Conservation (phyloP, 2,888 invertebrate species). For the Ectemnius lituratus region DNA sequence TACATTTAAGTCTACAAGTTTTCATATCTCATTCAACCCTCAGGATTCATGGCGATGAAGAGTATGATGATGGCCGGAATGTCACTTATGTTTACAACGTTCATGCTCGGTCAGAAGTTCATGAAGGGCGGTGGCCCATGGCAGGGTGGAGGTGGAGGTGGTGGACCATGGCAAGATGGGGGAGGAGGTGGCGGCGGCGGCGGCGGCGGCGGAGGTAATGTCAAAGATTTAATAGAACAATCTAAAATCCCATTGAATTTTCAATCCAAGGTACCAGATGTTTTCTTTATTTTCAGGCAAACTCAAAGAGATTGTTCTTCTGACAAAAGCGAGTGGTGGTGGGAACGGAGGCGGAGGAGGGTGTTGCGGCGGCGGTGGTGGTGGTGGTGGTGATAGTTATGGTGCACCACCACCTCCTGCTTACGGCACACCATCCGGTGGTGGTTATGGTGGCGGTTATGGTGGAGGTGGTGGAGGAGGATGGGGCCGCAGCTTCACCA, state of each 20-base stretch:
- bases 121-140: constrained; percentile 59
- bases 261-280: not conserved
- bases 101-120: constrained; percentile 75
- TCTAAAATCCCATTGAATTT: too few species aligned
- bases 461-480: constrained; percentile 62
- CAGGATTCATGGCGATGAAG: constrained; percentile 82
- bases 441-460: constrained; percentile 66
- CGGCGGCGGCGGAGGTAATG: constrained; percentile 61
- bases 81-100: constrained; percentile 82
- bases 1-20: not conserved
- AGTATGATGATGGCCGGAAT: constrained; percentile 83
- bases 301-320: constrained; percentile 71
- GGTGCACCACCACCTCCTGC: constrained; percentile 67
- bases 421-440: constrained; percentile 69
- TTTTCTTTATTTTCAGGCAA: constrained; percentile 53
- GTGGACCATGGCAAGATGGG: constrained; percentile 41
- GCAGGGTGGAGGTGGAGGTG: constrained; percentile 68
- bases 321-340: constrained; percentile 78
- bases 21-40: constrained; percentile 69
- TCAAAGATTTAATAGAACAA: not conserved
- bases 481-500: constrained; percentile 79
- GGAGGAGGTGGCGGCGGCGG: constrained; percentile 71
- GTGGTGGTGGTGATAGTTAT: constrained; percentile 78
- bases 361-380: constrained; percentile 78
- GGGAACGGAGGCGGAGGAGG: constrained; percentile 76